Evolutionary conservation across 2,888 invertebrate species (phyloP), one percentile per base, ranked within the genome.

Genomic region (Ferdinandea cuprea): DNA sequence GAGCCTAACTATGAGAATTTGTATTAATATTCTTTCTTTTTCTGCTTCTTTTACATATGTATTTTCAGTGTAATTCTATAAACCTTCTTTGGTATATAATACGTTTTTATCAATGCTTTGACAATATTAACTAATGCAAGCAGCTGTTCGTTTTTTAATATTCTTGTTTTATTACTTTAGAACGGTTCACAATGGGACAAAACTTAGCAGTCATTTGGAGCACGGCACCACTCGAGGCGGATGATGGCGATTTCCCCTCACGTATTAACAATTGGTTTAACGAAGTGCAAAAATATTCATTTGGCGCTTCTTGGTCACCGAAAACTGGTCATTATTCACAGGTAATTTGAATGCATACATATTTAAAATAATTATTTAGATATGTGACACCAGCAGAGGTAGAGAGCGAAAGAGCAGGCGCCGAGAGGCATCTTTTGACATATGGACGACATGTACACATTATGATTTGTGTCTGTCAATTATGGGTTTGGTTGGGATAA

Each of bases 181-280:
- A 93, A 81, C 93, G 96, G 85, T 96, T 96, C 90, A 93, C 94
- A 0, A 96, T 96, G 85, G 96, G 96, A n/a, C 96, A 96, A 90
- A 97, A 97, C 90, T 93, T 96, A 73, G 96, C 96, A 0, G 94
- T 95, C 81, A 94, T 95, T 8, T 96, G 96, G 96, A 96, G 95
- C 77, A 95, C 95, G 65, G 92, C 91, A 1, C 91, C 92, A 11
- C 89, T 92, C 80, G 90, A 89, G 9, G 87, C 92, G 25, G 94
- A 95, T 87, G 93, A 93, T 61, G 92, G 93, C 58, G 94, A 96
- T 89, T 96, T 96, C 92, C 92, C 93, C 85, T 94, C 94, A 76
- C 95, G 95, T 87, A 95, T 96, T 87, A 93, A 94, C 86, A 93
- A 93, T 68, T 96, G 96, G 96, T 96, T 95, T 91, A 94, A 94